A percentile compares a stretch with the other conserved stretches of the same genome.
These are phyloP conservation scores for Mythimna lalbum DNA, from an alignment of 2,888 invertebrate species.

Conservation along the genomic window DNA sequence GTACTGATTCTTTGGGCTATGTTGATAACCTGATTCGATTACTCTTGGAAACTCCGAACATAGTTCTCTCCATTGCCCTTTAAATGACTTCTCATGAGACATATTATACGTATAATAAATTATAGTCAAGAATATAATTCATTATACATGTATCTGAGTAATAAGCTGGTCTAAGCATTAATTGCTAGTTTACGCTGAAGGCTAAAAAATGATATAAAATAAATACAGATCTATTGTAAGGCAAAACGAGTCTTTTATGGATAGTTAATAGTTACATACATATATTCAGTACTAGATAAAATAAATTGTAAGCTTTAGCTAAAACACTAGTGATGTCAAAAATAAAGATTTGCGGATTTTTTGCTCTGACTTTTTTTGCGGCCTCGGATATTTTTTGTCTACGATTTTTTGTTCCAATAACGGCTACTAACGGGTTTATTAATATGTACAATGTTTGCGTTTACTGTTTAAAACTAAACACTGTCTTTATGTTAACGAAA, in stretches of 20 bases:
- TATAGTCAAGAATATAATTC: not conserved
- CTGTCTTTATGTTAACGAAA: not conserved
- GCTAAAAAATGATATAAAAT: not conserved
- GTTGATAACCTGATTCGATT: too few species aligned
- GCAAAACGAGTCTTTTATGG: not conserved
- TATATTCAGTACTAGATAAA: not conserved
- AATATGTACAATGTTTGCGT: not conserved
- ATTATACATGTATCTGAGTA: not conserved
- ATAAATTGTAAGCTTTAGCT: slow-evolving; percentile 2
- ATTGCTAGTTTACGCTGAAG: slow-evolving; percentile 12
- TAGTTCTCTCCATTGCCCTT: too few species aligned
- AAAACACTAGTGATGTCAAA: slow-evolving; percentile 14
- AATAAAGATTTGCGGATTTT: slow-evolving; percentile 1
- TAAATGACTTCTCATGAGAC: too few species aligned
- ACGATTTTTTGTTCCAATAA: slow-evolving; percentile 15
- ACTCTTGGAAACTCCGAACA: too few species aligned
- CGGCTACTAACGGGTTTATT: slow-evolving; percentile 3
- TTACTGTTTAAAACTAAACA: not conserved
- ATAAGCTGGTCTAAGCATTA: not conserved
- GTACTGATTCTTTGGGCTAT: too few species aligned
- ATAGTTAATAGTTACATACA: not conserved
- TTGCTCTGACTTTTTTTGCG: not conserved
- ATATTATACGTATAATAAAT: too few species aligned
- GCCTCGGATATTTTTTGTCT: slow-evolving; percentile 4
- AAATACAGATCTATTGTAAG: not conserved